Evolutionary conservation across 2,113 vertebrate genomes (phyloP).

Genomic region (Pangasianodon gigas): DNA sequence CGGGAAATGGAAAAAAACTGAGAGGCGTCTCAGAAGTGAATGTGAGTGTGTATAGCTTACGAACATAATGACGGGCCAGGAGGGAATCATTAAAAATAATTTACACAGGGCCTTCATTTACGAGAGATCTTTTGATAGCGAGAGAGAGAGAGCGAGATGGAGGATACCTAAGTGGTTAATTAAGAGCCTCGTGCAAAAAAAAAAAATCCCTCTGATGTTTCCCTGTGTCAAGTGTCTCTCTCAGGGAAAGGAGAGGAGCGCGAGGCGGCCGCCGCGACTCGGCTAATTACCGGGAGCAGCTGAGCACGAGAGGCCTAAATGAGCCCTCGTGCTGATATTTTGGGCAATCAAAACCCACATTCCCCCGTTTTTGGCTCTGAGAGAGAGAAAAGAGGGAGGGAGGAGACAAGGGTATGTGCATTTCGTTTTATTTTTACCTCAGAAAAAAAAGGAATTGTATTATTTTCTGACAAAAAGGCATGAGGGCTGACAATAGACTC

Average conservation of each 20-base stretch:
- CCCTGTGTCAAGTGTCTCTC: conserved; percentile 99
- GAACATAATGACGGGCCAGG: conserved; percentile 99
- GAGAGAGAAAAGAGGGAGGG: conserved; percentile 31
- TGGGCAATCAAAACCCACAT: conserved; percentile 61
- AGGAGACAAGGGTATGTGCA: conserved; percentile 41
- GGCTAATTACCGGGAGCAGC: conserved; percentile 96
- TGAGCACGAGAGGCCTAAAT: conserved; percentile 72
- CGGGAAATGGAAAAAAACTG: conserved; percentile 80
- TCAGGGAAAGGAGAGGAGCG: conserved; percentile 84
- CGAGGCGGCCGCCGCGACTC: conserved; percentile 87
- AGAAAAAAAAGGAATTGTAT: conserved; percentile 47
- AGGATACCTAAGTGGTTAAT: conserved; percentile 99
- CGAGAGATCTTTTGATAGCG: conserved; percentile 99
- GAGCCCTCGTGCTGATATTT: conserved; percentile 61
- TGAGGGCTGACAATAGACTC: conserved; percentile 24
- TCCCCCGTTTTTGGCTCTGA: conserved; percentile 57
- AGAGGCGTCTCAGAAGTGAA: conserved; percentile 96
- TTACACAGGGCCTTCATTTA: conserved; percentile 99
- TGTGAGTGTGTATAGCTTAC: conserved; percentile 87
- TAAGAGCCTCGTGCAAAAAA: conserved; percentile 98
- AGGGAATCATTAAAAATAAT: conserved; percentile 99
- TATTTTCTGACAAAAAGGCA: conserved; percentile 51
- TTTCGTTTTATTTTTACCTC: conserved; percentile 53
- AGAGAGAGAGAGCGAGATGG: conserved; percentile 57
- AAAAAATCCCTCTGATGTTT: conserved; percentile 99